phyloP scores from a whole-genome alignment of 1,140 invertebrate genomes.

The Scaptomyza pallida region DNA sequence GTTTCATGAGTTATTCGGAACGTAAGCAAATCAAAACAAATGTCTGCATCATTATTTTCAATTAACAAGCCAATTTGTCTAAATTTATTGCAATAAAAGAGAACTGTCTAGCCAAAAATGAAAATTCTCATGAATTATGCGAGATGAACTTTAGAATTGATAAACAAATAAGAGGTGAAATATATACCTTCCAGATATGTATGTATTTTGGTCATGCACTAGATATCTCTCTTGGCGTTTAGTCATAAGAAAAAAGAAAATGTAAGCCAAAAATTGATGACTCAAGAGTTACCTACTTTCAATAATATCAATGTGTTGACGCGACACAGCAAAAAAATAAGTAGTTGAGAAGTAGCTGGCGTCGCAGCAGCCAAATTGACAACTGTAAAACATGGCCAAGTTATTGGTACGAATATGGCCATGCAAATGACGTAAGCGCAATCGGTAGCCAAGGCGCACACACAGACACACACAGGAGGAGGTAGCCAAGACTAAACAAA shows the following conservation, averaged over 20 bases:
- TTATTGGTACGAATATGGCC: constrained; percentile 35
- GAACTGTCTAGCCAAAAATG: constrained; percentile 51
- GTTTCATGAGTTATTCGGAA: constrained; percentile 47
- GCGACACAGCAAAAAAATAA: constrained; percentile 29
- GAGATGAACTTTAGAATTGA: neutral
- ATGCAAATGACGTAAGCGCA: constrained; percentile 62
- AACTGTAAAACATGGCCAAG: constrained; percentile 78
- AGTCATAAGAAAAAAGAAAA: constrained; percentile 22
- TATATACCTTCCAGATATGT: too few species aligned
- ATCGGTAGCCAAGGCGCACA: constrained; percentile 47
- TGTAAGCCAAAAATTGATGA: constrained; percentile 46
- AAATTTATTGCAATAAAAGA: constrained; percentile 64
- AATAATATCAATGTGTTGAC: constrained; percentile 60
- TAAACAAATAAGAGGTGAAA: neutral
- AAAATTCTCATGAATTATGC: constrained; percentile 40
- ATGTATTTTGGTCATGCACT: constrained; percentile 29
- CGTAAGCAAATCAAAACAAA: constrained; percentile 64
- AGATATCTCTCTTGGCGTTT: neutral
- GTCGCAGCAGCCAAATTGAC: constrained; percentile 64
- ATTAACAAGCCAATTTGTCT: constrained; percentile 59
- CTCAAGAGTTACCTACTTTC: constrained; percentile 70
- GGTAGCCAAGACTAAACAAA: constrained; percentile 26
- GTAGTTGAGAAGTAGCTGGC: constrained; percentile 25
- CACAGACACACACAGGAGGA: too few species aligned
- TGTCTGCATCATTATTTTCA: constrained; percentile 58